Conservation (phyloP, 2,113 vertebrate genomes). For the Gadus chalcogrammus region DNA sequence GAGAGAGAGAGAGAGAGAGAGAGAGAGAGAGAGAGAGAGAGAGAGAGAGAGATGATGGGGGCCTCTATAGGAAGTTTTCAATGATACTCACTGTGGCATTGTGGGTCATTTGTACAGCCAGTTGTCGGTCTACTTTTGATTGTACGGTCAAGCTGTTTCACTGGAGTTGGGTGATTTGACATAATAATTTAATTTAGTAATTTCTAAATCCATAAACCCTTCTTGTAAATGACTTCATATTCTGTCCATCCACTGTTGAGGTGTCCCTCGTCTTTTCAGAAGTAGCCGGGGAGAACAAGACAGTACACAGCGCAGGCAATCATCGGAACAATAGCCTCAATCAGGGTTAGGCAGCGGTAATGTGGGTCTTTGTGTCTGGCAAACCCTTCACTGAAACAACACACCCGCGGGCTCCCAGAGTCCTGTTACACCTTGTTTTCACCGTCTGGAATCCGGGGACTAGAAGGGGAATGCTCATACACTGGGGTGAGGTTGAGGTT, state of each 20-base stretch:
- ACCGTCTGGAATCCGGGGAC: background rate
- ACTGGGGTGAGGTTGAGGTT: background rate
- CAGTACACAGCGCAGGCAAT: slow-evolving; percentile 26
- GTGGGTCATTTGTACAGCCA: background rate
- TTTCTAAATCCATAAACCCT: too few relatives aligned
- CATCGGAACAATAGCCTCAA: slow-evolving; percentile 56
- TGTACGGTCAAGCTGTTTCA: background rate
- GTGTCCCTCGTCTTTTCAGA: slow-evolving; percentile 31
- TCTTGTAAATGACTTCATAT: too few relatives aligned
- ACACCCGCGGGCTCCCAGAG: slow-evolving; percentile 38
- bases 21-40: too few relatives aligned
- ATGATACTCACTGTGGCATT: slow-evolving; percentile 12
- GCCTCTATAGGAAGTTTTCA: slow-evolving; percentile 21
- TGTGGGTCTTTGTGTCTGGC: slow-evolving; percentile 46
- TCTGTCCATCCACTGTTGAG: slow-evolving; percentile 28
- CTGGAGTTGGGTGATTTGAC: too few relatives aligned
- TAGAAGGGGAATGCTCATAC: slow-evolving; percentile 17
- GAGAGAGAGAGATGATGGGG: background rate
- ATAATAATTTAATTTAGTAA: too few relatives aligned
- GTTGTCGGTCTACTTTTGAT: background rate
- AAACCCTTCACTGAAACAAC: slow-evolving; percentile 47
- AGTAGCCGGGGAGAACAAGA: slow-evolving; percentile 35
- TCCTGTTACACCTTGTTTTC: slow-evolving; percentile 44
- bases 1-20: background rate
- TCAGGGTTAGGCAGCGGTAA: slow-evolving; percentile 52